Conservation (phyloP, 2,113 vertebrate species). For the Sakesphorus luctuosus region DNA sequence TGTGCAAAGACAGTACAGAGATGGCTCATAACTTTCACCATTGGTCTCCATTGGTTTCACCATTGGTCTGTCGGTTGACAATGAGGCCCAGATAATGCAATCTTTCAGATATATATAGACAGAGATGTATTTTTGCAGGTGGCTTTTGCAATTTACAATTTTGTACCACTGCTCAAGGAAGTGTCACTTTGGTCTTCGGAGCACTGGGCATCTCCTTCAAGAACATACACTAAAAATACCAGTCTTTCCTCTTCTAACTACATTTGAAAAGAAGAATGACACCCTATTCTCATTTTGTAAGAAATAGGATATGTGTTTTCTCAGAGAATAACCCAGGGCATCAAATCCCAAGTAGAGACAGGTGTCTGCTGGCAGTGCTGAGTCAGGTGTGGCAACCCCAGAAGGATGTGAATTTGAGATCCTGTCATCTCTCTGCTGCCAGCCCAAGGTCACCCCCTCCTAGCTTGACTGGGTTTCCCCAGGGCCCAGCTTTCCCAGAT, state of each 20-base stretch:
- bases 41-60: neutral
- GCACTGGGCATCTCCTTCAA: neutral
- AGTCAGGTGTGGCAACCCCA: neutral
- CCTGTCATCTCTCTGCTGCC: neutral
- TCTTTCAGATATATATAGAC: neutral
- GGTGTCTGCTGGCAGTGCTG: neutral
- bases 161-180: neutral
- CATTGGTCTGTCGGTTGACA: neutral
- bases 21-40: neutral
- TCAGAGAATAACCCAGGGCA: neutral
- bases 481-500: neutral
- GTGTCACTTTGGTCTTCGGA: neutral
- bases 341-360: neutral
- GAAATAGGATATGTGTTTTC: neutral
- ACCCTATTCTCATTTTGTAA: neutral
- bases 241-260: neutral
- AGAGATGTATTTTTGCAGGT: neutral
- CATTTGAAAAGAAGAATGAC: neutral
- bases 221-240: accelerated
- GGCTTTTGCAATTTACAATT: neutral
- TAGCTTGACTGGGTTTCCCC: neutral
- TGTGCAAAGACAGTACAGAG: neutral
- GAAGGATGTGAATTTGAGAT: slow-evolving; percentile 7
- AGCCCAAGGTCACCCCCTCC: neutral
- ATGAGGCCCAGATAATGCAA: neutral